Base-by-base conservation (phyloP, 2,113 vertebrate genomes). In the Physeter macrocephalus region DNA sequence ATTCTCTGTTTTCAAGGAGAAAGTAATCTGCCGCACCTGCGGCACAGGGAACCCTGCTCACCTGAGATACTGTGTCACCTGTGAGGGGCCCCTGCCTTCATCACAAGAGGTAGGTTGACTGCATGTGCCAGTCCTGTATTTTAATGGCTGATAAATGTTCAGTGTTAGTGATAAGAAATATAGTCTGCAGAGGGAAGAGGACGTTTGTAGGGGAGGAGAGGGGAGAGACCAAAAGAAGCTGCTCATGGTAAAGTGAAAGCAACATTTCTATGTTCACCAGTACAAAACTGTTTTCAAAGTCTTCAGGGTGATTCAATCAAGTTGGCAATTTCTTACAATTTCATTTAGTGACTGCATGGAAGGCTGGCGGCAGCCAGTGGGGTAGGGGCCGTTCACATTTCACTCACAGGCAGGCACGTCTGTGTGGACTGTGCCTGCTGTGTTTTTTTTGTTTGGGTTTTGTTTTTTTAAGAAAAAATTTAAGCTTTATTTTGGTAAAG, bases 31-130 rank as follows among this genome's bases (percentile, higher is more conserved):
- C 97, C 95, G 39, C 29, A 97, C 54, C 0, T 99, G 99, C 97
- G 99, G 99, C 93, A 99, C 99, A 13, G 99, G 99, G 94, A 99
- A 99, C 97, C 99, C 99, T 46, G 97, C 98, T 83, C 98, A 99
- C 94, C 98, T 99, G 85, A 98, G 98, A 43, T 93, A 97, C 94
- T 99, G 99, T 96, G 99, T 98, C 20, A 99, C 98, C 82, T 99
- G 99, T 97, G 99, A 99, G 98, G 98, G 97, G 92, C 86, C 89
- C 71, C 98, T 99, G 80, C 98, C 98, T 72, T 97, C 98, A 54
- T 66, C 98, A 29, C 96, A 97, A 20, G 98, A 10, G 97, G 99
- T 99, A 99, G 98, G 87, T 49, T 95, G 81, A 87, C 52, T 61
- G 34, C 36, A 21, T 82, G 41, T 43, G 13, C 34, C 34, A 25